Evolutionary conservation across 2,797 vertebrate genomes (phyloP).

Genomic region (Gallinago stenura): DNA sequence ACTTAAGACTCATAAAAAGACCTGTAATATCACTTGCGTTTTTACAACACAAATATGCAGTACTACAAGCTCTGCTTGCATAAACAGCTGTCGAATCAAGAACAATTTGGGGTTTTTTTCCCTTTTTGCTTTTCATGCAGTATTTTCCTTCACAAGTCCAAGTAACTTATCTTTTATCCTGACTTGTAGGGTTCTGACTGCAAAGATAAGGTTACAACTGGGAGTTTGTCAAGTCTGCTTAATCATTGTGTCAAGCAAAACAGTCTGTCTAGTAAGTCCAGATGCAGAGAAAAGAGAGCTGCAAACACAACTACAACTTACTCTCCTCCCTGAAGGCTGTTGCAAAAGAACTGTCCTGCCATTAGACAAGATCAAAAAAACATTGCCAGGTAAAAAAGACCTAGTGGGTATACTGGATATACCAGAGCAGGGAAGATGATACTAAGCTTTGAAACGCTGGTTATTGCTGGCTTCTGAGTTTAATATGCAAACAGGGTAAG

Average conservation of each 20-base stretch:
- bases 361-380: background rate
- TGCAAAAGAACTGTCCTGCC: background rate
- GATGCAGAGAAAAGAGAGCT: background rate
- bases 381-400: background rate
- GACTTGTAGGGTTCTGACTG: background rate
- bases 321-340: background rate
- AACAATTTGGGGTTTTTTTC: background rate
- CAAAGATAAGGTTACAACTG: background rate
- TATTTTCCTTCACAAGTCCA: background rate
- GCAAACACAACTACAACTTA: background rate
- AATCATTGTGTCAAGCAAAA: background rate
- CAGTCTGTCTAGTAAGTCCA: background rate
- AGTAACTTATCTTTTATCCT: background rate
- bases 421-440: background rate
- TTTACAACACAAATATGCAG: background rate
- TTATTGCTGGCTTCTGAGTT: background rate
- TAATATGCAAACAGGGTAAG: background rate
- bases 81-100: background rate
- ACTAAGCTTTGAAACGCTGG: background rate
- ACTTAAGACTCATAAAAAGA: background rate
- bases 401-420: accelerated
- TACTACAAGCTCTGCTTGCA: background rate
- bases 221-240: background rate
- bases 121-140: background rate
- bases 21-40: background rate